phyloP scores from a whole-genome alignment of 2,797 vertebrate genomes.

The Trachops cirrhosus region DNA sequence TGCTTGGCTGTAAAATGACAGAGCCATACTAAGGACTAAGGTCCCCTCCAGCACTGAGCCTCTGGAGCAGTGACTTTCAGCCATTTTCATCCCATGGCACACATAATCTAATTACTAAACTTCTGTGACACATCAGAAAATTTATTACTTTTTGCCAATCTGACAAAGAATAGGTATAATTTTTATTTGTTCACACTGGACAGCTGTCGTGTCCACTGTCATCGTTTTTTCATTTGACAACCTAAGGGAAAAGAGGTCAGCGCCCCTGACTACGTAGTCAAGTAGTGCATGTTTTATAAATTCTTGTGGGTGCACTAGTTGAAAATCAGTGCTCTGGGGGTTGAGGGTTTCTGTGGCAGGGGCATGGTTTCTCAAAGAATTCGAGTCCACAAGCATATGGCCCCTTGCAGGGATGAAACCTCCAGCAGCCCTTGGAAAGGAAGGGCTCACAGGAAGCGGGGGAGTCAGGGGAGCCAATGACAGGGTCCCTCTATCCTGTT shows the following conservation, averaged over 20 bases:
- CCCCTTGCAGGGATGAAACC: rapidly evolving
- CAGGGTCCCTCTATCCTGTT: neutral
- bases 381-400: rapidly evolving
- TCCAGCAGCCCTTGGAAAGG: neutral
- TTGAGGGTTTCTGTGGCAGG: neutral
- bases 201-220: neutral
- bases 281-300: neutral
- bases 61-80: neutral
- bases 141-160: neutral
- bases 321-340: neutral
- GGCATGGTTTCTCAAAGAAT: neutral
- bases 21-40: neutral
- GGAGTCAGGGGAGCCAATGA: neutral
- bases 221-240: neutral
- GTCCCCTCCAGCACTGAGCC: neutral
- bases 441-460: neutral
- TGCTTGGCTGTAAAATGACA: neutral
- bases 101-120: neutral
- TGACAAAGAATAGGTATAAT: neutral
- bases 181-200: neutral
- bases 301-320: rapidly evolving
- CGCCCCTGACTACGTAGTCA: neutral
- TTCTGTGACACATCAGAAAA: neutral
- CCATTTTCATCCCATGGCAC: neutral
- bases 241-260: neutral